Evolutionary conservation across 2,888 invertebrate genomes (phyloP), one percentile per base, ranked within the genome.

Genomic region (Andricus curvator): DNA sequence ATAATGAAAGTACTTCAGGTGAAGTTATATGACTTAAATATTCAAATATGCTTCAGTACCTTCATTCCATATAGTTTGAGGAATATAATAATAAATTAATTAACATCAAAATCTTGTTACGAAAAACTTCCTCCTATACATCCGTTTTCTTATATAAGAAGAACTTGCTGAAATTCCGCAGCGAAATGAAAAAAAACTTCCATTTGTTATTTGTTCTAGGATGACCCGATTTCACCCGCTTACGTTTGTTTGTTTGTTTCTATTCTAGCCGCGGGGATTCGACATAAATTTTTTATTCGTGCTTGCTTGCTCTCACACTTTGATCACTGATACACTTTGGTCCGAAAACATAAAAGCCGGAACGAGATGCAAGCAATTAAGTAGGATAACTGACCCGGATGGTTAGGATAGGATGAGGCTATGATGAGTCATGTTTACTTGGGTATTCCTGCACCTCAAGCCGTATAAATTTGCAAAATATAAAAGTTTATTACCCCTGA

Each of bases 401-500:
- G 78, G 80, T 77, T 74, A 48, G 60, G 60, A 80, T 81, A 74
- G 70, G 74, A 80, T 80, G 51, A 65, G 62, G 66, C 70, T 68
- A 77, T 74, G 33, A 64, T 60, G 56, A 77, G 60, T 60, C 62
- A 65, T 25, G 60, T 78, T 74, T 64, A 56, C 33, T 60, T 1
- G 33, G 22, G 22, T 56, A 37, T 79, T 62, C 29, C 29, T 77
- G 8, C 41, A 60, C 37, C 41, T 60, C 17, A 15, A 56, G 13
- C 13, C 20, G 64, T 37, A 66, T 77, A 76, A 65, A 81, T 82
- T 79, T 78, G 78, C 77, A 80, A 82, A 62, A 62, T 77, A 70
- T 78, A 78, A 33, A n/a, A 76, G 80, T 82, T 82, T 82, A 81
- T 82, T 78, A 67, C 78, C 70, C 80, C 76, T 77, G 66, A 74